Conservation (phyloP, 1,140 invertebrate species). For the Nylanderia fulva region DNA sequence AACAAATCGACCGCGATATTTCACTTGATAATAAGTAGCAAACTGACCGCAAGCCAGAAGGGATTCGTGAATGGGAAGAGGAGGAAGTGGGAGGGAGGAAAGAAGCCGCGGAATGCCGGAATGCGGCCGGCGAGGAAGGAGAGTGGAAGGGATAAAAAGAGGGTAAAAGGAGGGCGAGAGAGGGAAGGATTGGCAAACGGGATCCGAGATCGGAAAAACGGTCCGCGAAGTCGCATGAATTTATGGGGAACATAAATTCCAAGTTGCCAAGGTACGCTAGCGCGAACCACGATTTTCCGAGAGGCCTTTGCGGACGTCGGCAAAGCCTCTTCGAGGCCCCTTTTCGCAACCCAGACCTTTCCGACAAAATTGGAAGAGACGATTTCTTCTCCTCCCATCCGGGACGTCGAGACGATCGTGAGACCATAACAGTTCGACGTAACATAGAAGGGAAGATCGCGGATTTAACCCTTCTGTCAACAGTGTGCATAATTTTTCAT, state of each 20-base stretch:
- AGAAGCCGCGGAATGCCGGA: slow-evolving; percentile 55
- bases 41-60: slow-evolving; percentile 57
- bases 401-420: neutral
- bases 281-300: slow-evolving; percentile 70
- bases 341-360: neutral
- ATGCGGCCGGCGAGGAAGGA: slow-evolving; percentile 52
- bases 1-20: slow-evolving; percentile 66
- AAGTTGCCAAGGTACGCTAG: slow-evolving; percentile 54
- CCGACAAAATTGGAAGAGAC: slow-evolving; percentile 59
- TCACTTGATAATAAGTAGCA: slow-evolving; percentile 59
- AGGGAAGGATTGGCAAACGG: slow-evolving; percentile 62
- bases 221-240: slow-evolving; percentile 82
- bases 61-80: slow-evolving; percentile 43
- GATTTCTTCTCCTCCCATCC: neutral
- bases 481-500: too few species aligned
- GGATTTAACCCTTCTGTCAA: too few species aligned
- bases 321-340: neutral
- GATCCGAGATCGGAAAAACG: slow-evolving; percentile 81
- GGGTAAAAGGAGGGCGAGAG: slow-evolving; percentile 16
- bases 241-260: slow-evolving; percentile 84
- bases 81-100: too few species aligned
- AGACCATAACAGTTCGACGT: slow-evolving; percentile 7
- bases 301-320: slow-evolving; percentile 62
- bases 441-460: too few species aligned
- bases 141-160: slow-evolving; percentile 57